A percentile compares a stretch with the other conserved stretches of the same genome.
Evolutionary conservation across 2,113 vertebrate species (phyloP).

Genomic region (Emberiza fucata): DNA sequence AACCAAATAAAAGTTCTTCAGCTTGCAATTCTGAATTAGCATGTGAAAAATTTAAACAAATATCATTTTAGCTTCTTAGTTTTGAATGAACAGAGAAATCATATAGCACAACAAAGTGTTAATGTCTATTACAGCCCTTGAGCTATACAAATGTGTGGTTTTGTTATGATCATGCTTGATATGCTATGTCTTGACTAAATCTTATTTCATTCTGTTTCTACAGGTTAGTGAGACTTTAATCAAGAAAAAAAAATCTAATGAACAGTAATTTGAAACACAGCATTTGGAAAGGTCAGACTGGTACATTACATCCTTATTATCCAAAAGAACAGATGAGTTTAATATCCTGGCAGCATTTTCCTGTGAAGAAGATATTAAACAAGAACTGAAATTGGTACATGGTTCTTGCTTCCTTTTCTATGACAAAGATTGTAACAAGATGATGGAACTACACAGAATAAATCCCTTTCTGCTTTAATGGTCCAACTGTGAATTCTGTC

Average conservation of each 20-base stretch:
- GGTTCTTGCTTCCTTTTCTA: neutral
- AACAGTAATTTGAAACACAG: conserved; percentile 37
- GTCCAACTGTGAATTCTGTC: neutral
- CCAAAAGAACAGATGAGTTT: conserved; percentile 50
- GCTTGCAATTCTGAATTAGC: neutral
- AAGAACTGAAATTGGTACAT: conserved; percentile 33
- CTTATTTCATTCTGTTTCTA: conserved; percentile 45
- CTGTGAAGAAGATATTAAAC: conserved; percentile 42
- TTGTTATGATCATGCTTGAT: neutral
- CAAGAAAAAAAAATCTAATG: conserved; percentile 1
- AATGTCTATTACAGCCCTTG: neutral
- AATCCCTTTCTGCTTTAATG: conserved; percentile 11
- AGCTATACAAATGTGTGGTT: neutral
- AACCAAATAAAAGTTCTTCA: neutral
- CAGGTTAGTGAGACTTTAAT: conserved; percentile 44
- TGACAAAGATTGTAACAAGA: conserved; percentile 17
- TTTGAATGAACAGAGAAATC: neutral
- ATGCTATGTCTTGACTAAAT: conserved; percentile 8
- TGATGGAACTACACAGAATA: conserved; percentile 13
- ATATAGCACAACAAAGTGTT: neutral
- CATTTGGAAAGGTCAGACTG: conserved; percentile 63
- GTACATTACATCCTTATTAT: conserved; percentile 58
- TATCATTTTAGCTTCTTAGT: neutral
- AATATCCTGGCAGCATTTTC: conserved; percentile 37
- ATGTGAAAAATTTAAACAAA: neutral